These are phyloP conservation scores for Tapirus terrestris DNA, from an alignment of 2,113 vertebrate species.

Conservation along the genomic window DNA sequence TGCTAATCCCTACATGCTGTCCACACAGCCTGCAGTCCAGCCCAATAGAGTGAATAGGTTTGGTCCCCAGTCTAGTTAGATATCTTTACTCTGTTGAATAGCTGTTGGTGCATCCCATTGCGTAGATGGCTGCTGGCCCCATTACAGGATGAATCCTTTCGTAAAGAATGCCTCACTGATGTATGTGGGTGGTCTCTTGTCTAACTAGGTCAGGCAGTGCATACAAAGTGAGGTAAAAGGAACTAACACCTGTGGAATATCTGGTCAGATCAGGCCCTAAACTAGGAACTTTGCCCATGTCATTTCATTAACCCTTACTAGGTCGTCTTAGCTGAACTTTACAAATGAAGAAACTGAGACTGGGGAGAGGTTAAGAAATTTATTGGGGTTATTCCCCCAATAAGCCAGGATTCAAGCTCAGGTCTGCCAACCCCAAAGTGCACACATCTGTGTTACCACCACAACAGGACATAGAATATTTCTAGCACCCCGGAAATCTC, in stretches of 20 bases:
- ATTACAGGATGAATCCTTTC: background rate
- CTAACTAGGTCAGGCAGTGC: background rate
- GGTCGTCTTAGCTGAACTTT: background rate
- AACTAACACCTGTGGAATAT: background rate
- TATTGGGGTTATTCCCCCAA: background rate
- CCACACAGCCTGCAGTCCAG: background rate
- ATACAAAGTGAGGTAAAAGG: background rate
- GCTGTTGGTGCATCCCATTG: background rate
- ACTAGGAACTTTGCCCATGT: background rate
- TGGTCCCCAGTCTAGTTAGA: background rate
- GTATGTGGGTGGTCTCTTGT: background rate
- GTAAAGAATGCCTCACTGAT: background rate
- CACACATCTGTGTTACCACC: background rate
- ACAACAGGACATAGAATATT: background rate
- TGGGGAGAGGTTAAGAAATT: background rate
- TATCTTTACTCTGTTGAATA: background rate
- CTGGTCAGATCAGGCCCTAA: background rate
- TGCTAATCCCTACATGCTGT: rapidly evolving
- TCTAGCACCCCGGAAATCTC: background rate
- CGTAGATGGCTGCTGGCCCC: background rate
- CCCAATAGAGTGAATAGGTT: background rate
- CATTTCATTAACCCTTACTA: background rate
- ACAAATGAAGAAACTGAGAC: background rate
- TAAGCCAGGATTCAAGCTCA: background rate
- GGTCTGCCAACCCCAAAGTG: background rate